Base-by-base conservation (phyloP, 1,140 invertebrate genomes). In the Drosophila equinoxialis region DNA sequence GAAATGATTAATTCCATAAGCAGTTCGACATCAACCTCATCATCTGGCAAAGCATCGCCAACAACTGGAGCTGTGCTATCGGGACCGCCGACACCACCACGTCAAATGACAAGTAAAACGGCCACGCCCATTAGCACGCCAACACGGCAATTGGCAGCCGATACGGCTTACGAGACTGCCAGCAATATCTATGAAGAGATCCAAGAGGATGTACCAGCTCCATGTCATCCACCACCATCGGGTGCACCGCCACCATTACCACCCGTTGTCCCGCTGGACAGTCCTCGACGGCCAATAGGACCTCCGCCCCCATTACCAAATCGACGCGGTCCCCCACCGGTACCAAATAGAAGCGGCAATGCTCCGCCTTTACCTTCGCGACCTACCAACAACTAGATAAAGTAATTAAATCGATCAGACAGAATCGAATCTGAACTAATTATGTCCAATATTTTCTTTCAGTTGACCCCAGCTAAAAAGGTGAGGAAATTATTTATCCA, bases 251-350 rank as follows among this genome's bases (percentile, higher is more conserved):
- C 82, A 7, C 78, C 77, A 8, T 77, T 73, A 8, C 55, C 58
- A 1, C 26, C 17, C 1, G 23, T 64, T 13, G 2, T 3, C 6
- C 35, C 35, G 3, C 35, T 26, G 6, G 72, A 69, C 14, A 84
- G 75, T 70, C 81, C 81, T 33, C 74, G 68, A 5, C 62, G 76
- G 2, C 89, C 87, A 41, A 86, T 93, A 65, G 91, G 93, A 58
- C 77, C 89, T 51, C 90, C 95, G 13, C 95, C 95, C 1, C 95
- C 95, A 3, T 93, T 95, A n/a, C 95, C 95, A 3, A 94, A 94
- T 35, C 92, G 94, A 57, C 93, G 92, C 33, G 93, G 93, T 73
- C 92, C 90, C 71, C 94, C 94, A 73, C 94, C 94, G 42, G 93
- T 95, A 77, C 95, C 94, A 70, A 94, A 94, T 68, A 93, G 94